phyloP scores from a whole-genome alignment of 2,797 vertebrate species.

The Lagocephalus sceleratus region DNA sequence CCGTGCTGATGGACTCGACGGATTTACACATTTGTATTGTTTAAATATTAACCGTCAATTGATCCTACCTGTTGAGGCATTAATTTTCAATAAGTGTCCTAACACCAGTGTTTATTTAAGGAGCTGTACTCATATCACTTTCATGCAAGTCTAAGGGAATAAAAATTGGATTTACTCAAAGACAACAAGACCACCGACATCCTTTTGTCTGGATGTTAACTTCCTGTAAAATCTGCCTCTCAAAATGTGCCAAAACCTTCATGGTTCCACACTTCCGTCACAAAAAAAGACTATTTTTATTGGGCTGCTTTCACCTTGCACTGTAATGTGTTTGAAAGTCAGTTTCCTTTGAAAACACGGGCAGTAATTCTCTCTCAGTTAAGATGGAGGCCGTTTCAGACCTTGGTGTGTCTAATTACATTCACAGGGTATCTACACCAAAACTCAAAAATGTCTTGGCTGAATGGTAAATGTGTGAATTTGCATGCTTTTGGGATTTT shows the following conservation, averaged over 20 bases:
- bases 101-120: too few relatives aligned
- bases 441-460: not conserved
- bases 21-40: too few relatives aligned
- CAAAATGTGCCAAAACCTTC: too few relatives aligned
- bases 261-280: too few relatives aligned
- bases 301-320: not conserved
- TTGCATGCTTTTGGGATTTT: not conserved
- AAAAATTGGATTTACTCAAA: too few relatives aligned
- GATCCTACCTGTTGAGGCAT: too few relatives aligned
- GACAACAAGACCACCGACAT: not conserved
- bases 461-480: conserved; percentile 1
- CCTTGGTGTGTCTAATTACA: conserved; percentile 1
- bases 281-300: not conserved
- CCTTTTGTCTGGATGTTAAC: not conserved
- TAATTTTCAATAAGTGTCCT: not conserved
- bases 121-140: too few relatives aligned
- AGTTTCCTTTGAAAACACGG: not conserved
- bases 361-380: not conserved
- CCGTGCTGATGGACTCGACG: too few relatives aligned
- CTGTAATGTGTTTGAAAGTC: not conserved
- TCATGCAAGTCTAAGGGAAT: too few relatives aligned
- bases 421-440: conserved; percentile 1
- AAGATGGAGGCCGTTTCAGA: conserved; percentile 1
- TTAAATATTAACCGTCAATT: too few relatives aligned
- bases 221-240: conserved; percentile 1